Base-by-base conservation (phyloP, 2,888 invertebrate genomes). In the Leptodirus hochenwartii region DNA sequence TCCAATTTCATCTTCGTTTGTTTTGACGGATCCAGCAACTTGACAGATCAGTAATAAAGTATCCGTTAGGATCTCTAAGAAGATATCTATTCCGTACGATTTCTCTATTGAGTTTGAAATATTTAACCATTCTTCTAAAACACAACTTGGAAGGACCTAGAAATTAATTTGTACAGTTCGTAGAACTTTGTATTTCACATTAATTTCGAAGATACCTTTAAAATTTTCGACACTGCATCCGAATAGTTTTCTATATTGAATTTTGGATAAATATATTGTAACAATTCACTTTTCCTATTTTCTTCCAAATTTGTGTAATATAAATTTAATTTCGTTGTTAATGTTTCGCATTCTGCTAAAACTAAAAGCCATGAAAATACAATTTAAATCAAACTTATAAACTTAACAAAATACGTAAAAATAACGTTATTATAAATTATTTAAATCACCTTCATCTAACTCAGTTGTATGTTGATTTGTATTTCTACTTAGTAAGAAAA, bases 21-120 rank as follows among this genome's bases (percentile, higher is more conserved):
- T 47, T 10, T 43, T 47, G 16, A 41, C 40, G 2, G 42, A n/a
- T n/a, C n/a, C n/a, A n/a, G n/a, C 39, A 13, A 51, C 34, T 30
- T 51, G 43, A 27, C 47, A 46, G n/a, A 53, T 31, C 11, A 52
- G 31, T 29, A 51, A 41, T 14, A 52, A 27, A 12, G 41, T 35
- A 36, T 52, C 49, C 2, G 46, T 44, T 3, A 53, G 31, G 10
- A 47, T 32, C 29, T 46, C 31, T n/a, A 43, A 25, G 11, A 41
- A 39, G 36, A 42, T 42, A 17, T 40, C 33, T 25, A 33, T 31
- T 5, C 44, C 43, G 27, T 31, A 41, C 23, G 27, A 32, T 2
- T 31, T 25, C 10, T 35, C 31, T 6, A 52, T 35, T 26, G 47
- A 43, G 15, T 43, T 35, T 12, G 43, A 30, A 27, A 52, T 37